Evolutionary conservation across 2,888 invertebrate genomes (phyloP), one percentile per base, ranked within the genome.

Genomic region (Kuschelorhynchus macadamiae): DNA sequence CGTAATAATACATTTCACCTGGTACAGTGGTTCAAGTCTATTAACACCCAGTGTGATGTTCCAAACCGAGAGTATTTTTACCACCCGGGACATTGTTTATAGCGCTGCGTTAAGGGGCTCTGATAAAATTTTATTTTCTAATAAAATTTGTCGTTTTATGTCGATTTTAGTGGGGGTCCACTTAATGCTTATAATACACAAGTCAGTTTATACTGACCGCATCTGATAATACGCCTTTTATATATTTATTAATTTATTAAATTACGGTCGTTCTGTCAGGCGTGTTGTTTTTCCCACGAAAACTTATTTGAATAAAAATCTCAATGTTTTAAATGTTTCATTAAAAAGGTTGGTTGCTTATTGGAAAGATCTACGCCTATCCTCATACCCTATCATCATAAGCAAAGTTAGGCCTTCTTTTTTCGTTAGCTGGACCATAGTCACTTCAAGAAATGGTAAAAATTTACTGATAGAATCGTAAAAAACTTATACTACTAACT

Each of bases 11-110:
- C n/a, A n/a, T n/a, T n/a, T n/a, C n/a, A n/a, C n/a, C n/a, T n/a
- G n/a, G n/a, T n/a, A n/a, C n/a, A n/a, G n/a, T n/a, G n/a, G n/a
- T 36, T 49, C 59, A 36, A 47, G 63, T 59, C 68, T 62, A 68
- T 68, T 63, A 67, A 63, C 63, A 63, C 68, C 46, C 68, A 63
- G 68, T 68, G 68, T 57, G 68, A 68, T 52, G 52, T 52, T 56
- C 36, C 52, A 56, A 62, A 52, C 56, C n/a, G 47, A 67, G 53
- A 57, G 52, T 17, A 47, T 61, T 60, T 61, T 67, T 56, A 67
- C 78, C 78, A 76, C 78, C 77, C 75, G 73, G 74, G 76, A 78
- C 78, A 79, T 76, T 76, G 75, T 78, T 80, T 78, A 77, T 78
- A 73, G 75, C 76, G 74, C 64, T 71, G 75, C 74, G 72, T 75